Evolutionary conservation across 2,888 invertebrate genomes (phyloP), one percentile per base, ranked within the genome.

Genomic region (Meghimatium bilineatum): DNA sequence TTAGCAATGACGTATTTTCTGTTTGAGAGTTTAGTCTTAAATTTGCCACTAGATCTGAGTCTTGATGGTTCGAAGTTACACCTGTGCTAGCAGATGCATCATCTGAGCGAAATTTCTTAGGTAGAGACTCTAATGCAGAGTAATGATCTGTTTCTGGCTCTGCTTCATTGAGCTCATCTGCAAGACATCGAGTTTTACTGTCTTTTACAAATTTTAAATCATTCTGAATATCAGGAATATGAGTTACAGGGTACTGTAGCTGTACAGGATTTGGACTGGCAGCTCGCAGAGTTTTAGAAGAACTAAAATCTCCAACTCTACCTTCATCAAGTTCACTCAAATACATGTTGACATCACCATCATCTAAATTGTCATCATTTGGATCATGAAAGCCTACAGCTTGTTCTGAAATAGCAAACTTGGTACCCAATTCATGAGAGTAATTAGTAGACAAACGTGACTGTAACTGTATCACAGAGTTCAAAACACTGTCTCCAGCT

Each of bases 261-360:
- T n/a, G 66, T 26, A 32, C 20, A 8, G 32, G 29, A 23, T 34
- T 20, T 26, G 38, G 20, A 12, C 29, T 36, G n/a, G 23, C 29
- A 23, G 10, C 23, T 23, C 0, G 23, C 20, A 14, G 17, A 29
- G 36, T 66, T 77, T 67, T 60, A 14, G 38, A 60, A 76, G 44
- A 17, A 60, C 36, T 76, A 26, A 66, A n/a, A 34, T 78, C 60
- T 14, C 44, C 60, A 52, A 76, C 34, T 10, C 23, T 29, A 20
- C 67, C 75, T 29, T 63, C 71, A 38, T 86, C 85, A 8, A 86
- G 80, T 71, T 88, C 86, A 78, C 83, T 86, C 8, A 91, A 85
- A 81, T 91, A 91, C 69, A 87, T 87, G 77, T 88, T 87, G n/a
- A 91, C 63, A 69, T 89, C 89, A 36, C 85, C 79, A 34, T 89